Evolutionary conservation across 2,797 vertebrate species (phyloP).

Genomic region (Valencia hispanica): DNA sequence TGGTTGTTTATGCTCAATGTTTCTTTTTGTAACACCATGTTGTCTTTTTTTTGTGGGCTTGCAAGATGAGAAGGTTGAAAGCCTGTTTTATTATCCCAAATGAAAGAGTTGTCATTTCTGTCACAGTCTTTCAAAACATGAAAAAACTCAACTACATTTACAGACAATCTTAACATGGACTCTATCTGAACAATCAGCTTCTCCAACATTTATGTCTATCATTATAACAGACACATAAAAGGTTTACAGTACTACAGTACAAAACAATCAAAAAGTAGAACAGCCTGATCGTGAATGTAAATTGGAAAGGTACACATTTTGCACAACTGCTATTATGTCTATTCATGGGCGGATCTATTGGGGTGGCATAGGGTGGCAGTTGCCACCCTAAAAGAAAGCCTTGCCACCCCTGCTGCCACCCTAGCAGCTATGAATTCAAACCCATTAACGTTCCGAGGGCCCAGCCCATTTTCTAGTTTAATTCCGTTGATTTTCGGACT

Average conservation of each 20-base stretch:
- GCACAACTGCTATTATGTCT: neutral
- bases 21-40: neutral
- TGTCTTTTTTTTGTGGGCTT: neutral
- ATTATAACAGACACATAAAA: neutral
- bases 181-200: slow-evolving; percentile 2
- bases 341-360: too few species aligned
- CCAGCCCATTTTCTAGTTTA: too few species aligned
- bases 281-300: neutral
- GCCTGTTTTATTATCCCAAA: neutral
- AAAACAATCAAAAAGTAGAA: neutral
- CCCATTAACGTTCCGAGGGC: too few species aligned
- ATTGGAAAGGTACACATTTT: slow-evolving; percentile 3
- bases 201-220: slow-evolving; percentile 3
- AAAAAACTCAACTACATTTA: neutral
- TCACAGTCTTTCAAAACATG: slow-evolving; percentile 8
- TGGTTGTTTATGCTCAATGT: too few species aligned
- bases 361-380: too few species aligned
- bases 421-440: too few species aligned
- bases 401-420: too few species aligned
- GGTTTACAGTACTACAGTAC: neutral
- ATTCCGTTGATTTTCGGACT: too few species aligned
- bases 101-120: neutral
- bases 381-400: too few species aligned
- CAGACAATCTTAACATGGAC: neutral
- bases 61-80: neutral